phyloP scores from a whole-genome alignment of 2,888 invertebrate genomes.

The Conus canariensis region DNA sequence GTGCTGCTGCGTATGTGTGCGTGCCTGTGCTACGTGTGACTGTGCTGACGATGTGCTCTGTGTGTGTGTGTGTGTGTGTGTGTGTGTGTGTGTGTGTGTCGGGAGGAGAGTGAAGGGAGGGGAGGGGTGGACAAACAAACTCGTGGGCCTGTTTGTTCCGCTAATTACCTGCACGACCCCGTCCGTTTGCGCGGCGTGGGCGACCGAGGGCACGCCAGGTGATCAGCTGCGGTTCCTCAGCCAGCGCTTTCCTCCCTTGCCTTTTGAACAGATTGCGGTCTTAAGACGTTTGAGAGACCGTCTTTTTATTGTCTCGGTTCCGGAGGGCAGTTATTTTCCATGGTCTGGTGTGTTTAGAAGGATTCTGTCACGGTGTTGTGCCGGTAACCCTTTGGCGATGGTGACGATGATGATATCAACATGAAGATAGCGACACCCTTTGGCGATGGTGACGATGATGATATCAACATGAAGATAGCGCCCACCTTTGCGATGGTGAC shows the following conservation, averaged over 20 bases:
- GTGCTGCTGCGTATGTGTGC: too few species aligned
- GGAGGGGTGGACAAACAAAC: slow-evolving; percentile 23
- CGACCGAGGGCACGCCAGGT: slow-evolving; percentile 36
- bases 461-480: too few species aligned
- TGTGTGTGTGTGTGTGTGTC: too few species aligned
- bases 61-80: too few species aligned
- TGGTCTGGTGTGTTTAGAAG: too few species aligned
- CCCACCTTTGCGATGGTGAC: neutral
- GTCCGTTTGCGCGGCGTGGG: slow-evolving; percentile 24
- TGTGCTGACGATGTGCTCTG: neutral
- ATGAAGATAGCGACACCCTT: neutral
- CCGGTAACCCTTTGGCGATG: neutral
- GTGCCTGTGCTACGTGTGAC: neutral
- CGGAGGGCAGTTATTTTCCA: too few species aligned
- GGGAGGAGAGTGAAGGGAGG: too few species aligned
- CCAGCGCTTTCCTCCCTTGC: neutral
- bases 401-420: neutral
- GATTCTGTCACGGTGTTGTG: too few species aligned
- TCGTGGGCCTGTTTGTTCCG: slow-evolving; percentile 33
- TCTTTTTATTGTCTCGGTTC: too few species aligned
- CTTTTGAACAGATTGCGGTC: too few species aligned
- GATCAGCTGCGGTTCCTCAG: slow-evolving; percentile 8
- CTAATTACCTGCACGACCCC: slow-evolving; percentile 34
- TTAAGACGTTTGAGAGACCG: too few species aligned
- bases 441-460: neutral